Base-by-base conservation (phyloP, 2,888 invertebrate species). In the Phalera bucephala region DNA sequence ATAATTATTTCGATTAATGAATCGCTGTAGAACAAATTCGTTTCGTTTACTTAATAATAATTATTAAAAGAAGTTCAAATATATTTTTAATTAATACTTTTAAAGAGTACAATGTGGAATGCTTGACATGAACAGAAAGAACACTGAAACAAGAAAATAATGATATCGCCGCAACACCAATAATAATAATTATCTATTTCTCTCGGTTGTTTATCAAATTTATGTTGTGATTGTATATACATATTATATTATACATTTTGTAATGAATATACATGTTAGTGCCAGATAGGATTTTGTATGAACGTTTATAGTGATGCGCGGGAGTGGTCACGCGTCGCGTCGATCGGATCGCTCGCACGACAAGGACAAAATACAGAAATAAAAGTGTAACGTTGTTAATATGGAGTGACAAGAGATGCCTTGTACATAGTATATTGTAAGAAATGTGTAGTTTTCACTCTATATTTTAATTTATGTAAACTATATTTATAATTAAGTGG, bases 181-280 rank as follows among this genome's bases (percentile, higher is more conserved):
- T 70, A 67, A 61, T 45, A 60, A 43, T 48, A 43, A 48, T 53
- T 64, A 69, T 64, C 56, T 72, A 71, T 80, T 75, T 76, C 74
- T 80, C 80, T 88, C 74, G 87, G 87, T 88, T 88, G 87, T 87
- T 87, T 80, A 80, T 80, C 76, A 83, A 82, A 80, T 84, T 88
- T 87, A 86, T 72, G 87, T 88, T 87, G 88, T 88, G 87, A 88
- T 82, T 84, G 85, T 88, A 84, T 81, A 86, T 86, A 85, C 71
- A 67, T 62, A 68, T 69, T 67, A 80, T 80, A 83, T 78, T 87
- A 86, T 88, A 88, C 85, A 84, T 88, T 88, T 88, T 88, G 78
- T 88, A 88, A 84, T 80, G 73, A 72, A 79, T 84, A 87, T 88
- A 88, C 88, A 87, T 85, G 80, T 81, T 86, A 87, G 88, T 87